Conservation (phyloP, 64 coral and sea anemone genomes). For the Actinia tenebrosa region DNA sequence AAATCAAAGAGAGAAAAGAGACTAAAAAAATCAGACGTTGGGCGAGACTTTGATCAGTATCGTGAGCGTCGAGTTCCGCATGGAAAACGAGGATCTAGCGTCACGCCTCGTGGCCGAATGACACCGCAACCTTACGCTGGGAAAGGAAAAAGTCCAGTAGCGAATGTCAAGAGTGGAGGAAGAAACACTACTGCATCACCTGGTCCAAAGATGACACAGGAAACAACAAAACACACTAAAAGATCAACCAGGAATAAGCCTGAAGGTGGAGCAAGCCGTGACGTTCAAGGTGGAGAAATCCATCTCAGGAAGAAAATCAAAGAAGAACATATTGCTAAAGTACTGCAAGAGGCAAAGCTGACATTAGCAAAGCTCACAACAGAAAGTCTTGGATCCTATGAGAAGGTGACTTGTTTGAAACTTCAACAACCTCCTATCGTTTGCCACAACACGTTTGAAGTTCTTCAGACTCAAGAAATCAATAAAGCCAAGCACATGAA, state of each 20-base stretch:
- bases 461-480: conserved; percentile 36
- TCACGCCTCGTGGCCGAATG: background rate
- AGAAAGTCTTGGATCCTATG: conserved; percentile 43
- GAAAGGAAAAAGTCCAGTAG: background rate
- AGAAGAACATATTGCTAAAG: conserved; percentile 6
- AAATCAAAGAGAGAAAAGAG: conserved; percentile 5
- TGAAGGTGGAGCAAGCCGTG: background rate
- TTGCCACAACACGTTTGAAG: conserved; percentile 6
- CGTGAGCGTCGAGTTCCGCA: background rate
- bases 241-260: background rate
- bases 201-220: background rate
- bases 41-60: background rate
- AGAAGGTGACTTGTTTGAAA: conserved; percentile 37
- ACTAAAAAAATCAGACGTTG: background rate
- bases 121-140: background rate
- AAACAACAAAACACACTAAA: background rate
- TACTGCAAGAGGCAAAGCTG: conserved; percentile 30
- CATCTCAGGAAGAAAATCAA: conserved; percentile 8
- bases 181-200: background rate
- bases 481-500: conserved; percentile 43
- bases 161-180: background rate
- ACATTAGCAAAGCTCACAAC: conserved; percentile 29
- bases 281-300: background rate
- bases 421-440: background rate
- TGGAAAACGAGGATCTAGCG: background rate